Conservation (phyloP, 2,797 vertebrate species). For the Cynopterus sphinx region DNA sequence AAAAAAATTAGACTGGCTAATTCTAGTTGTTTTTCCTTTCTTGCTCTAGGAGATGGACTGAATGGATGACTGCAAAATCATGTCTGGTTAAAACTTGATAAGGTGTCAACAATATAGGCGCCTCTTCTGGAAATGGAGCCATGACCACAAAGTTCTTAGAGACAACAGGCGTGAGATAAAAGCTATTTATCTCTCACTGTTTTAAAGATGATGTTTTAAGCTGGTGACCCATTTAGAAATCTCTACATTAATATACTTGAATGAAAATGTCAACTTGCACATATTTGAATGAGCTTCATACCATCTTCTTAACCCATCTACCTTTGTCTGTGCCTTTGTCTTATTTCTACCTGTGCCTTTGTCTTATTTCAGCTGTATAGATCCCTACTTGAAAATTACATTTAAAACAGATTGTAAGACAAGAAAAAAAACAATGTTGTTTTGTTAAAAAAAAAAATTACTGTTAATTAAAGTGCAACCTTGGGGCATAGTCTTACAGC, state of each 20-base stretch:
- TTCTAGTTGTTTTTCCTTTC: not conserved
- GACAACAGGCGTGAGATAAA: not conserved
- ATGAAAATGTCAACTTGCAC: not conserved
- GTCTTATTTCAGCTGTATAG: not conserved
- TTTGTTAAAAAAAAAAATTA: conserved; percentile 61
- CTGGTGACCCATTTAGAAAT: not conserved
- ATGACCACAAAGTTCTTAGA: not conserved
- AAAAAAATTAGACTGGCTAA: conserved; percentile 38
- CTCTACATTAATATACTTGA: not conserved
- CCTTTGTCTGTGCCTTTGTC: conserved; percentile 18
- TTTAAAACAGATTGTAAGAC: not conserved
- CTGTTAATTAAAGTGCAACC: conserved; percentile 82
- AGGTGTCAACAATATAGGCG: not conserved
- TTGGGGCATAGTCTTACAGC: conserved; percentile 67
- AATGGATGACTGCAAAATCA: not conserved
- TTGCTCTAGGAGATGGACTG: conserved; percentile 64
- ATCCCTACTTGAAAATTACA: conserved; percentile 9
- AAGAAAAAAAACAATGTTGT: not conserved
- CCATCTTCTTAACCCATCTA: not conserved
- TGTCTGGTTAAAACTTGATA: not conserved
- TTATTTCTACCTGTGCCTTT: conserved; percentile 22
- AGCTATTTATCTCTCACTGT: not conserved
- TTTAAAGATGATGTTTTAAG: not conserved
- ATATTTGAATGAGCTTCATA: not conserved
- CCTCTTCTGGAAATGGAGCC: not conserved